Conservation (phyloP, 1,140 invertebrate species). For the Euura lappo region DNA sequence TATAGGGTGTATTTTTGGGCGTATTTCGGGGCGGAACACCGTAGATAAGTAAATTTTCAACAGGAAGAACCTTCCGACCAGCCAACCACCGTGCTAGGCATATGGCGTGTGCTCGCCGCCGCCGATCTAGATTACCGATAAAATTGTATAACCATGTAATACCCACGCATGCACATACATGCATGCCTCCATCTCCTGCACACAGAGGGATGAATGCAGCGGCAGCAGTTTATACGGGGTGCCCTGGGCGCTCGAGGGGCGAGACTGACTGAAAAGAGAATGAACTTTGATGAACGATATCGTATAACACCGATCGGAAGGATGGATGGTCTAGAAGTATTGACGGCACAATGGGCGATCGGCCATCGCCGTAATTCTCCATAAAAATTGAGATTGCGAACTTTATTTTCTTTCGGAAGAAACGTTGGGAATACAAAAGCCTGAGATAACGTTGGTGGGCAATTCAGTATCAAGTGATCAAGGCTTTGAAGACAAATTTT, state of each 20-base stretch:
- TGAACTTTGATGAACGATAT: conserved; percentile 5
- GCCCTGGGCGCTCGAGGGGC: not conserved
- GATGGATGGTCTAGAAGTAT: not conserved
- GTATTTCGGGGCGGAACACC: not conserved
- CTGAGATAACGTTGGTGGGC: not conserved
- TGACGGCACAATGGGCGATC: not conserved
- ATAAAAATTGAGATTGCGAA: too few species aligned
- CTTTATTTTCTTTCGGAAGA: too few species aligned
- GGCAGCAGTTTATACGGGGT: not conserved
- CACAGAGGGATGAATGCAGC: not conserved
- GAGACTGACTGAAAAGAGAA: not conserved
- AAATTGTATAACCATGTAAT: conserved; percentile 7
- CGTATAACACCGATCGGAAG: not conserved
- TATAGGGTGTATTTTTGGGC: conserved; percentile 7
- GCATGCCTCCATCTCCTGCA: not conserved
- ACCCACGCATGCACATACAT: not conserved
- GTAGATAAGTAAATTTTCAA: conserved; percentile 2
- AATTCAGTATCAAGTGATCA: not conserved
- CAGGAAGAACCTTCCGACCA: not conserved
- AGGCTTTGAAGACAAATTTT: too few species aligned
- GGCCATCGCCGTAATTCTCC: not conserved
- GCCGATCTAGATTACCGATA: not conserved
- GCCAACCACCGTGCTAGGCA: conserved; percentile 1
- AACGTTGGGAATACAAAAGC: too few species aligned
- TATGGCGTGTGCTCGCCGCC: not conserved